These are phyloP conservation scores for Monodelphis domestica DNA, from an alignment of 2,797 vertebrate species.

Conservation along the genomic window DNA sequence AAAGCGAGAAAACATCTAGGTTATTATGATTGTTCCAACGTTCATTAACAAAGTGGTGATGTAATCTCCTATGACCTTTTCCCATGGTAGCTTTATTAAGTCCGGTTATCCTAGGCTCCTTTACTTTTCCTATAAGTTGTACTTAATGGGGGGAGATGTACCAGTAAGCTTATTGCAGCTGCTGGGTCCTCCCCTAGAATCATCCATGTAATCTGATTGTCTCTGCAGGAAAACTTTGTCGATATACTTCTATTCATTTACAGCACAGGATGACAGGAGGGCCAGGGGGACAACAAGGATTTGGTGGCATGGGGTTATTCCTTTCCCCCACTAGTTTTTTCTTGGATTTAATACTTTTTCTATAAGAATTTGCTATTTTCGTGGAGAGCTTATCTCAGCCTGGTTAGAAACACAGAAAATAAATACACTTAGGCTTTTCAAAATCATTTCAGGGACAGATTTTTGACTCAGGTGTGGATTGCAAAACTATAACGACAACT, in stretches of 20 bases:
- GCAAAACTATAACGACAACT: conserved; percentile 16
- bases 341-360: conserved; percentile 49
- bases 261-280: conserved; percentile 41
- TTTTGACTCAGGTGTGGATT: not conserved
- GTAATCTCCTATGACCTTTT: conserved; percentile 53
- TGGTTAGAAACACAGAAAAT: conserved; percentile 50
- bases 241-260: conserved; percentile 66
- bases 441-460: conserved; percentile 2
- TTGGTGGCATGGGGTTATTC: conserved; percentile 40
- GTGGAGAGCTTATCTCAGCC: conserved; percentile 24
- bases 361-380: conserved; percentile 56
- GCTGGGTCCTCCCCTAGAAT: not conserved
- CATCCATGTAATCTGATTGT: conserved; percentile 68
- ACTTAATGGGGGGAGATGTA: conserved; percentile 34
- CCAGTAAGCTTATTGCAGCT: conserved; percentile 36
- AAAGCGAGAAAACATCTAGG: not conserved
- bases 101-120: conserved; percentile 26
- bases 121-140: conserved; percentile 56
- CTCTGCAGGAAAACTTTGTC: conserved; percentile 63
- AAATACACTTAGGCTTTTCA: conserved; percentile 35
- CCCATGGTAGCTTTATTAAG: conserved; percentile 41
- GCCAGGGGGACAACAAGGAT: conserved; percentile 45
- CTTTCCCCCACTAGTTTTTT: conserved; percentile 26
- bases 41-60: conserved; percentile 14
- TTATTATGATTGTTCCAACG: conserved; percentile 29